phyloP scores from a whole-genome alignment of 2,888 invertebrate species.

The Callinectes sapidus region DNA sequence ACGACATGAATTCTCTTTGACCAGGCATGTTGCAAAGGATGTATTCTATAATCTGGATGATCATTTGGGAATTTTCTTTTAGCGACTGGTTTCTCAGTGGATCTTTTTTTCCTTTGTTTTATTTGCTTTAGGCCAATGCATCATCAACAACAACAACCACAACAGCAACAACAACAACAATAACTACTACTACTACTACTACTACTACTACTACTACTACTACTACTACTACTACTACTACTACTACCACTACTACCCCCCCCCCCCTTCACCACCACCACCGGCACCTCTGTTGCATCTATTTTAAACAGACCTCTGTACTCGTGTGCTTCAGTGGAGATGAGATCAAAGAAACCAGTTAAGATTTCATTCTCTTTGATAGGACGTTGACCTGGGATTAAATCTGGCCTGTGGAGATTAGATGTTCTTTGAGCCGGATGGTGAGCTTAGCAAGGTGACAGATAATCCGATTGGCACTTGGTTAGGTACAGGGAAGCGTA shows the following conservation, averaged over 20 bases:
- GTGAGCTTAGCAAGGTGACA: neutral
- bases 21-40: too few relatives aligned
- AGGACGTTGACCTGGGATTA: neutral
- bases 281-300: neutral
- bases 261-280: too few relatives aligned
- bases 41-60: neutral
- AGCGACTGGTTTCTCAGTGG: too few relatives aligned
- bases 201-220: neutral
- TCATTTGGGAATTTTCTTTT: neutral
- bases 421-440: neutral
- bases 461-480: neutral
- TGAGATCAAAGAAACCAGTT: constrained; percentile 23
- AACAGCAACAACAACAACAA: neutral
- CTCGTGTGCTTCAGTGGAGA: neutral
- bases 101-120: too few relatives aligned
- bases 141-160: too few relatives aligned
- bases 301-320: neutral
- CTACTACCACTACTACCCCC: neutral
- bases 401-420: neutral
- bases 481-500: neutral
- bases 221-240: neutral
- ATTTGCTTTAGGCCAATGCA: too few relatives aligned
- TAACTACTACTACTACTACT: neutral
- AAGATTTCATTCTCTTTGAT: neutral
- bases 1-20: neutral